These are phyloP conservation scores for Zaprionus taronus DNA, from an alignment of 1,140 invertebrate genomes.

Conservation along the genomic window DNA sequence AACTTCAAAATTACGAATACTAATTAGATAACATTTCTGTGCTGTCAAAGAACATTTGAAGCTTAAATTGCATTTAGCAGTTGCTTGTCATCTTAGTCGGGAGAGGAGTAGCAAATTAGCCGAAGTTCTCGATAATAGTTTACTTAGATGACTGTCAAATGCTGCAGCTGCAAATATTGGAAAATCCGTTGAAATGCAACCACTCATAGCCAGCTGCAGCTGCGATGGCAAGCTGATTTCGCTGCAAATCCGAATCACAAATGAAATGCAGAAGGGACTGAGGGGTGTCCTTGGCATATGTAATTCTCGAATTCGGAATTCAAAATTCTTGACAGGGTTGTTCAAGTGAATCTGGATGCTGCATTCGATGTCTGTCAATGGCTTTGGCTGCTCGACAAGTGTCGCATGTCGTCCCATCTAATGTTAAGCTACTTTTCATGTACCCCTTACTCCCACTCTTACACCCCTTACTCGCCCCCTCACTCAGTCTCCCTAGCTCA, in stretches of 20 bases:
- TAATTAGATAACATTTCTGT: neutral
- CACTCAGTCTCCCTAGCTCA: neutral
- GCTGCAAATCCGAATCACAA: constrained; percentile 6
- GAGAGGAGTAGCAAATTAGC: neutral
- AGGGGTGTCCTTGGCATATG: neutral
- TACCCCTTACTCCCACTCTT: constrained; percentile 40
- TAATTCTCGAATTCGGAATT: constrained; percentile 33
- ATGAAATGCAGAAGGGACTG: neutral
- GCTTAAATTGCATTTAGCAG: neutral
- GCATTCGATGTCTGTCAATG: constrained; percentile 64
- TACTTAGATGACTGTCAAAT: neutral
- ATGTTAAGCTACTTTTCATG: constrained; percentile 81
- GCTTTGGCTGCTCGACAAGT: constrained; percentile 60
- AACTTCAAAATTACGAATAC: neutral
- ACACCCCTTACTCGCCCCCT: neutral
- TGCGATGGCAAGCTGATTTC: neutral
- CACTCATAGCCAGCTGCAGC: neutral
- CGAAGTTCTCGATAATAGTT: constrained; percentile 2
- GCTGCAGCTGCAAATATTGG: neutral
- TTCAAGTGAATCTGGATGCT: constrained; percentile 32
- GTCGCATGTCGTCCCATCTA: constrained; percentile 74
- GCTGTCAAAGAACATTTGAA: neutral
- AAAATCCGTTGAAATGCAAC: constrained; percentile 5
- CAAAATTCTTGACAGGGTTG: constrained; percentile 26
- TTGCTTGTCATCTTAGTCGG: neutral